A percentile compares a stretch with the other conserved stretches of the same genome.
Conservation (phyloP, 2,797 vertebrate genomes). For the Anguilla pacifica region DNA sequence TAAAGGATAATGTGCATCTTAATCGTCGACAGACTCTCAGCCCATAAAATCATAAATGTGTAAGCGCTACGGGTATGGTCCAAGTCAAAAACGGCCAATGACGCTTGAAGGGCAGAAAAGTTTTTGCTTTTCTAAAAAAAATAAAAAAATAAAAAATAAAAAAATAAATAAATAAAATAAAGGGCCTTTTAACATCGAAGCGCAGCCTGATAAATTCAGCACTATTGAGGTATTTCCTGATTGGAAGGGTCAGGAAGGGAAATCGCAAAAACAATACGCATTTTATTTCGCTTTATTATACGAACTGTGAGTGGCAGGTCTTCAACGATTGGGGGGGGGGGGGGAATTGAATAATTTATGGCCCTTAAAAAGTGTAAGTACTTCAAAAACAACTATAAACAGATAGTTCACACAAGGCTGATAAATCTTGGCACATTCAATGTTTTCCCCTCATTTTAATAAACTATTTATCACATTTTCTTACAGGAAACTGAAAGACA, state of each 20-base stretch:
- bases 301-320: neutral
- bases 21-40: slow-evolving; percentile 21
- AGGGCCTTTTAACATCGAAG: neutral
- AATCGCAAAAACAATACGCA: neutral
- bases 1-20: slow-evolving; percentile 20
- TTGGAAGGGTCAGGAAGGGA: neutral
- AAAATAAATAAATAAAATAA: neutral
- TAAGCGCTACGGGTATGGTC: neutral
- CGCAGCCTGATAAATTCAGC: neutral
- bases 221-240: neutral
- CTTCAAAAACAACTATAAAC: neutral
- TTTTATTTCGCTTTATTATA: neutral
- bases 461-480: neutral
- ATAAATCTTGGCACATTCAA: neutral
- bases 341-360: neutral
- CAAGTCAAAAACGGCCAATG: neutral
- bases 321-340: neutral
- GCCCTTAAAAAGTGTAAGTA: neutral
- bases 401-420: neutral
- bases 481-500: neutral
- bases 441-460: neutral
- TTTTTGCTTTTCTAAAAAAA: neutral
- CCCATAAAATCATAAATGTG: slow-evolving; percentile 4
- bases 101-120: neutral
- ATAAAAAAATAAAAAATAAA: neutral